Evolutionary conservation across 2,888 invertebrate genomes (phyloP).

Genomic region (Patella ulyssiponensis): DNA sequence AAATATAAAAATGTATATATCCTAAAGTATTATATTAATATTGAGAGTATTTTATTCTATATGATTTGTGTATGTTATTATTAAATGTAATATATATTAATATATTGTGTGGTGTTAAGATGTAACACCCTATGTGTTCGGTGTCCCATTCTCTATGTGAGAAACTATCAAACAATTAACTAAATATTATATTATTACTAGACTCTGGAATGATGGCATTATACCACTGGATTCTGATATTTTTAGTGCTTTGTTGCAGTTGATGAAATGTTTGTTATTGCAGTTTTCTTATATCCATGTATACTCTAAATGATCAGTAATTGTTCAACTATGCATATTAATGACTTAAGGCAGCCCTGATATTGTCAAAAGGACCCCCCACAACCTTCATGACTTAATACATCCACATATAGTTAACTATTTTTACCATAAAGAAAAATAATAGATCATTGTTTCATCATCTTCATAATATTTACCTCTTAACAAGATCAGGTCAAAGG

Average conservation of each 20-base stretch:
- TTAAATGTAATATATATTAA: constrained; percentile 9
- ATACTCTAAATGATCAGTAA: neutral
- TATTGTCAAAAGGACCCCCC: too few relatives aligned
- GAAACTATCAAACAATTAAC: neutral
- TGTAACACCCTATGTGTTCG: constrained; percentile 10
- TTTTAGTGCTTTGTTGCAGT: constrained; percentile 12
- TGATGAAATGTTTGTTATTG: neutral
- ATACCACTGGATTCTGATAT: constrained; percentile 3
- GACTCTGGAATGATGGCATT: neutral
- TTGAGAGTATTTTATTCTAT: constrained; percentile 34
- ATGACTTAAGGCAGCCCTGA: constrained; percentile 12
- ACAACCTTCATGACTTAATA: too few relatives aligned
- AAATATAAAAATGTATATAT: constrained; percentile 26
- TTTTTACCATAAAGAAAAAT: too few relatives aligned
- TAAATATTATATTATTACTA: too few relatives aligned
- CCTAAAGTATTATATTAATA: constrained; percentile 29
- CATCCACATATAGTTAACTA: too few relatives aligned
- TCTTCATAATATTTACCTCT: too few relatives aligned
- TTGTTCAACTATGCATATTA: neutral
- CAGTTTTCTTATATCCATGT: constrained; percentile 12
- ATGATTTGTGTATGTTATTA: constrained; percentile 2
- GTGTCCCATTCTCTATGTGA: constrained; percentile 8
- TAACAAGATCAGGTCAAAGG: too few relatives aligned
- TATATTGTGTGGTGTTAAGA: constrained; percentile 10
- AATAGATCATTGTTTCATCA: too few relatives aligned